A percentile compares a stretch with the other conserved stretches of the same genome.
Conservation (phyloP, 2,797 vertebrate species). For the Spinibarbus caldwelli region DNA sequence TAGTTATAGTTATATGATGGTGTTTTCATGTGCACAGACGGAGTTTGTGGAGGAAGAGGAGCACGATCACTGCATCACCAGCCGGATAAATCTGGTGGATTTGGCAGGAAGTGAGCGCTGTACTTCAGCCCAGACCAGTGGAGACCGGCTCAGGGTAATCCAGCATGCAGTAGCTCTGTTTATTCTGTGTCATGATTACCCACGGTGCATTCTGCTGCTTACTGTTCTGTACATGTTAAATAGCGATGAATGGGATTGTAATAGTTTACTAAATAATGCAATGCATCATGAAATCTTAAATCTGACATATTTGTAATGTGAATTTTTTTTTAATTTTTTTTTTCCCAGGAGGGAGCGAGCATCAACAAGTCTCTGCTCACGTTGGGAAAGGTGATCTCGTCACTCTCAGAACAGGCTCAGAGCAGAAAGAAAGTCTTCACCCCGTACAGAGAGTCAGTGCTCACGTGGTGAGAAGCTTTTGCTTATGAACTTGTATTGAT, state of each 20-base stretch:
- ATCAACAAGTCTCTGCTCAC: conserved; percentile 97
- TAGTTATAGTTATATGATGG: background rate
- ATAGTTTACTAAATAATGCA: background rate
- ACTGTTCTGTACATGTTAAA: background rate
- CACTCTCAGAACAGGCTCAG: conserved; percentile 87
- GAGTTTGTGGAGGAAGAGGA: conserved; percentile 89
- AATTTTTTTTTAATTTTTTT: conserved; percentile 2
- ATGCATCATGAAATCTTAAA: background rate
- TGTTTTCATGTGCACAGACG: conserved; percentile 74
- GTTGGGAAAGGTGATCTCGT: conserved; percentile 94
- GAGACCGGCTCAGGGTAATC: conserved; percentile 88
- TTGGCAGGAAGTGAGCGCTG: conserved; percentile 95
- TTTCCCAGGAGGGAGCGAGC: conserved; percentile 89
- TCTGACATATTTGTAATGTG: background rate
- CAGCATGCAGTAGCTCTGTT: background rate
- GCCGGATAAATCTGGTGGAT: conserved; percentile 92
- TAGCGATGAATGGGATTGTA: background rate
- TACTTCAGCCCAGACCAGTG: conserved; percentile 82
- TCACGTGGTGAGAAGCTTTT: conserved; percentile 87
- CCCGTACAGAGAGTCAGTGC: conserved; percentile 94
- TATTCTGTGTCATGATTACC: background rate
- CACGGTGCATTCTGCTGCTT: background rate
- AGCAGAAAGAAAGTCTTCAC: conserved; percentile 85
- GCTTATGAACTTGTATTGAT: background rate
- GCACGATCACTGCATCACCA: conserved; percentile 89